A percentile compares a stretch with the other conserved stretches of the same genome.
These are phyloP conservation scores for Uria lomvia DNA, from an alignment of 2,113 vertebrate genomes.

Conservation along the genomic window DNA sequence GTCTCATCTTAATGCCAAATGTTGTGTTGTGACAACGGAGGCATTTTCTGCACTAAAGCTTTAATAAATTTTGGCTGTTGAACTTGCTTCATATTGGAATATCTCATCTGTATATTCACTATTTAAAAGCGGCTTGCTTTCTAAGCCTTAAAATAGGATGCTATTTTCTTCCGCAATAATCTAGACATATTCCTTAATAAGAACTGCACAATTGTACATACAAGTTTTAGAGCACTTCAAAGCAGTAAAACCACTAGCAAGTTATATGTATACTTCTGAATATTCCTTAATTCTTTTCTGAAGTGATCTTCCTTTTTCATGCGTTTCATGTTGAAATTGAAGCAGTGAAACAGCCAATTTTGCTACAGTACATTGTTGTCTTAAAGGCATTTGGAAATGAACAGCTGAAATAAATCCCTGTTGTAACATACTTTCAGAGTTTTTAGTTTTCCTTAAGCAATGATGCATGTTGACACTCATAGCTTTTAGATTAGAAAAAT, in stretches of 20 bases:
- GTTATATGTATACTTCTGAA: neutral
- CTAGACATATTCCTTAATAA: neutral
- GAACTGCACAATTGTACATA: neutral
- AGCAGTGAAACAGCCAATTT: neutral
- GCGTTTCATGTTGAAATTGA: neutral
- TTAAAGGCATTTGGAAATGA: slow-evolving; percentile 18
- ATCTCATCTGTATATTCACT: neutral
- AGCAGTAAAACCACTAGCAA: neutral
- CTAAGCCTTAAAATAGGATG: neutral
- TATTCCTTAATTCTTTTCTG: neutral
- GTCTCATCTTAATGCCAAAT: neutral
- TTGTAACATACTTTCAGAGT: neutral
- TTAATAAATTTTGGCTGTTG: neutral
- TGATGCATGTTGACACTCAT: neutral
- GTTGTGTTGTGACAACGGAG: neutral
- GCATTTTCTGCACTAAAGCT: neutral
- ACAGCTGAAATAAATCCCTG: slow-evolving; percentile 25
- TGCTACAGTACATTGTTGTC: neutral
- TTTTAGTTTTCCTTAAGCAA: neutral
- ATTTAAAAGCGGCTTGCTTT: neutral
- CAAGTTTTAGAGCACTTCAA: neutral
- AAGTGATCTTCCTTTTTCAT: neutral
- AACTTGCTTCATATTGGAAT: neutral
- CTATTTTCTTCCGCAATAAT: neutral
- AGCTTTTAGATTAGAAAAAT: neutral